Evolutionary conservation across 2,888 invertebrate species (phyloP).

Genomic region (Cybosia mesomella): DNA sequence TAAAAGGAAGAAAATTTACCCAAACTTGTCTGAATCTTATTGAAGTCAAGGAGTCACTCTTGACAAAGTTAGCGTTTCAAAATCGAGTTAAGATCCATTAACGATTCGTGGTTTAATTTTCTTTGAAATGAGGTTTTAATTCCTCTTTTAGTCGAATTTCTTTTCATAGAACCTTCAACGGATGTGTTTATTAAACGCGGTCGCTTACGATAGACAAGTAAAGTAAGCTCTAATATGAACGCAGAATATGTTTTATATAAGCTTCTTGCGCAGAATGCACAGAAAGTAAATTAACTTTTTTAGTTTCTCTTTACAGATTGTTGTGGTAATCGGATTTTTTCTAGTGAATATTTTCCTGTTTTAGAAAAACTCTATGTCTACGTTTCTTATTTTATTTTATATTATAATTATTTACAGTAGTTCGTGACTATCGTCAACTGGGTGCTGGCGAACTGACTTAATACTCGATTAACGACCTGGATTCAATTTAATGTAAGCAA

Average conservation of each 20-base stretch:
- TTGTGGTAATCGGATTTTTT: not conserved
- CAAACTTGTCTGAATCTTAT: conserved; percentile 77
- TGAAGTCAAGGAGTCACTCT: conserved; percentile 76
- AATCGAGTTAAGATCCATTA: conserved; percentile 83
- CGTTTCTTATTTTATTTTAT: not conserved
- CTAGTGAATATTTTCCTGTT: not conserved
- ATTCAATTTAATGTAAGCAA: not conserved
- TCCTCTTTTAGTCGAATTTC: conserved; percentile 67
- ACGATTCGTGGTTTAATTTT: conserved; percentile 82
- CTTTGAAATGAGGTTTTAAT: conserved; percentile 78
- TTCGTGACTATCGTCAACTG: no score
- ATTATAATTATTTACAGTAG: not conserved
- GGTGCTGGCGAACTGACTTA: not conserved
- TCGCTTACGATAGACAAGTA: conserved; percentile 49
- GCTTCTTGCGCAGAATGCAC: not conserved
- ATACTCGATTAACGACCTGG: not conserved
- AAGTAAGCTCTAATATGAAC: not conserved
- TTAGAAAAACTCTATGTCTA: not conserved
- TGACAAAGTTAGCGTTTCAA: conserved; percentile 77
- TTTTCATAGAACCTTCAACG: conserved; percentile 55
- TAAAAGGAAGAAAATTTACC: conserved; percentile 73
- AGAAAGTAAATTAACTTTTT: not conserved
- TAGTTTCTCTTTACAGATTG: not conserved
- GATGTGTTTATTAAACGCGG: conserved; percentile 60
- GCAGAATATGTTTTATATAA: not conserved